Evolutionary conservation across 2,888 invertebrate species (phyloP).

Genomic region (Dione vanillae): DNA sequence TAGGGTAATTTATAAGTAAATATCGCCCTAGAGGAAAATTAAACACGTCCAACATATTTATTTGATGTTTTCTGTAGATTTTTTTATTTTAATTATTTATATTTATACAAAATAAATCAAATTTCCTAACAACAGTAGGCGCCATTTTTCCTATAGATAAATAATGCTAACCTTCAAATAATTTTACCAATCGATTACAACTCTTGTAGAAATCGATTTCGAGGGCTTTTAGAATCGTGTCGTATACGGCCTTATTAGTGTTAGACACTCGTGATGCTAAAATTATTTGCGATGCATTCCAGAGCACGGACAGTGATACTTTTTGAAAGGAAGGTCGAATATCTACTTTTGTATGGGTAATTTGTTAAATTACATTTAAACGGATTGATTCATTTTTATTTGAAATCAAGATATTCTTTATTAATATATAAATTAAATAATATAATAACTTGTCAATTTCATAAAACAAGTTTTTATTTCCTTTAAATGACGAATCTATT

Average conservation of each 20-base stretch:
- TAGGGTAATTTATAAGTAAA: no score
- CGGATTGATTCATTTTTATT: not conserved
- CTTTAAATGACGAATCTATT: no score
- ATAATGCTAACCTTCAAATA: conserved; percentile 14
- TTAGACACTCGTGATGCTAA: conserved; percentile 65
- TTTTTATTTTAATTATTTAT: no score
- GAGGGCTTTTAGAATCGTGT: conserved; percentile 45
- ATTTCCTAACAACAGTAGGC: not conserved
- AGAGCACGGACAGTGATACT: conserved; percentile 53
- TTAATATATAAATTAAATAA: no score
- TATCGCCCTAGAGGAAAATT: not conserved
- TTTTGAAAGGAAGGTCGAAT: conserved; percentile 55
- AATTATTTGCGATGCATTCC: conserved; percentile 64
- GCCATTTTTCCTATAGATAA: not conserved
- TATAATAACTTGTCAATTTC: no score
- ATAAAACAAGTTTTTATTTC: no score
- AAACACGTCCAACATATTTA: no score
- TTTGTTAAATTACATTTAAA: conserved; percentile 22
- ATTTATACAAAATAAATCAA: not conserved
- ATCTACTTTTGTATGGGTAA: conserved; percentile 42
- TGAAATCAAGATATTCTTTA: no score
- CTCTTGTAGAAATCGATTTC: conserved; percentile 23
- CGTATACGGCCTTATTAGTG: conserved; percentile 60
- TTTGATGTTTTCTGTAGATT: no score
- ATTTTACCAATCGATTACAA: conserved; percentile 23